Evolutionary conservation across 2,797 vertebrate genomes (phyloP), one percentile per base, ranked within the genome.

Genomic region (Avahi laniger): DNA sequence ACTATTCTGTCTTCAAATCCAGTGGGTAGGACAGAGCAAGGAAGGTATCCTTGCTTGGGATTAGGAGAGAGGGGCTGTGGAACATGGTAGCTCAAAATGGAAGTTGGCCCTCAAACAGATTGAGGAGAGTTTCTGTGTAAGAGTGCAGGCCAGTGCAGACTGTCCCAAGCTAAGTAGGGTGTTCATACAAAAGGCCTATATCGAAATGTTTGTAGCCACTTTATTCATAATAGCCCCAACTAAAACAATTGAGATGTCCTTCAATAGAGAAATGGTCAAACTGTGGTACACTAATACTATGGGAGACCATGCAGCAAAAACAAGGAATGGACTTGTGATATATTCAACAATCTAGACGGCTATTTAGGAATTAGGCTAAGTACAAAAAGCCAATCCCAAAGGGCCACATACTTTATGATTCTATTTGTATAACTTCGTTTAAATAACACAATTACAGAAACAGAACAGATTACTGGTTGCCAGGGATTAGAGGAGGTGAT

Each of bases 401-500:
- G 33, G 7, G 20, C n/a, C 18, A 52, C 43, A 41, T 48, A 28
- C 12, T 76, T 65, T 46, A 20, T 54, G 20, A 22, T 76, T n/a
- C 41, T 2, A 38, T 26, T 61, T n/a, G 14, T 43, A 43, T 26
- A 43, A 67, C 14, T 17, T 70, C 41, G 26, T 70, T 63, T 35
- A 52, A 70, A 35, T 54, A 69, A 43, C 11, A 50, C 10, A 57
- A 20, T 50, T 43, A 24, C 4, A 54, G 41, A 57, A 79, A 7
- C 17, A 2, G n/a, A 67, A 48, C 26, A 13, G 6, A 50, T 70
- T 41, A 63, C 24, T 57, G 48, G 33, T 14, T 48, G 50, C 9
- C n/a, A 30, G 1, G 5, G 2, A 48, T 26, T 33, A 33, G 43
- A 75, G 0, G 1, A 33, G 13, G 41, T 41, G 22, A 5, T 3